Evolutionary conservation across 2,113 vertebrate species (phyloP).

Genomic region (Myotis davidii): DNA sequence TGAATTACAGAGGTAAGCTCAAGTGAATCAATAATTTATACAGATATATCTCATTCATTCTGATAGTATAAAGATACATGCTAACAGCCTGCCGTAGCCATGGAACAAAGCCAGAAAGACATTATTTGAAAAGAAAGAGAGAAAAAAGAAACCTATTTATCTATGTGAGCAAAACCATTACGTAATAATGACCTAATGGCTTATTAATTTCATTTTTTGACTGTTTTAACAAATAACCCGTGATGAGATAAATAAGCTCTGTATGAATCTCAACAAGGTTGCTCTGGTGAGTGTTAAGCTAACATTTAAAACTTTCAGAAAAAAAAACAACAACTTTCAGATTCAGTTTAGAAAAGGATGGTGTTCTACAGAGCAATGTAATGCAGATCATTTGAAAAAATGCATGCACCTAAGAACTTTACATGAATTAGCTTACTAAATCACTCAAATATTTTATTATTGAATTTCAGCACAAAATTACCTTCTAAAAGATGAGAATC

Average conservation of each 20-base stretch:
- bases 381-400: slow-evolving; percentile 55
- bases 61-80: slow-evolving; percentile 70
- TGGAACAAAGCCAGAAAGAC: slow-evolving; percentile 74
- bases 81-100: slow-evolving; percentile 64
- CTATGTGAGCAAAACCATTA: slow-evolving; percentile 53
- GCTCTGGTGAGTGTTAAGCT: slow-evolving; percentile 22
- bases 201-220: slow-evolving; percentile 74
- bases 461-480: slow-evolving; percentile 68
- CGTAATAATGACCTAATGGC: slow-evolving; percentile 41
- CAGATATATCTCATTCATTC: slow-evolving; percentile 74
- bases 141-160: slow-evolving; percentile 69
- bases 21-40: slow-evolving; percentile 80
- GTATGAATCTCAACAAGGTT: slow-evolving; percentile 52
- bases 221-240: slow-evolving; percentile 47
- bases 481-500: slow-evolving; percentile 76
- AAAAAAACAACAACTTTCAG: slow-evolving; percentile 17
- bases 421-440: slow-evolving; percentile 28
- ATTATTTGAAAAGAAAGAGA: slow-evolving; percentile 66
- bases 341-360: not conserved
- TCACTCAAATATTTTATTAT: slow-evolving; percentile 32
- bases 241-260: slow-evolving; percentile 72
- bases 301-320: slow-evolving; percentile 39
- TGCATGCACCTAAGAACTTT: not conserved
- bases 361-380: not conserved
- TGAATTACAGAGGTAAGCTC: slow-evolving; percentile 76